A percentile compares a stretch with the other conserved stretches of the same genome.
Evolutionary conservation across 2,113 vertebrate genomes (phyloP).

Genomic region (Australoheros scitulus): DNA sequence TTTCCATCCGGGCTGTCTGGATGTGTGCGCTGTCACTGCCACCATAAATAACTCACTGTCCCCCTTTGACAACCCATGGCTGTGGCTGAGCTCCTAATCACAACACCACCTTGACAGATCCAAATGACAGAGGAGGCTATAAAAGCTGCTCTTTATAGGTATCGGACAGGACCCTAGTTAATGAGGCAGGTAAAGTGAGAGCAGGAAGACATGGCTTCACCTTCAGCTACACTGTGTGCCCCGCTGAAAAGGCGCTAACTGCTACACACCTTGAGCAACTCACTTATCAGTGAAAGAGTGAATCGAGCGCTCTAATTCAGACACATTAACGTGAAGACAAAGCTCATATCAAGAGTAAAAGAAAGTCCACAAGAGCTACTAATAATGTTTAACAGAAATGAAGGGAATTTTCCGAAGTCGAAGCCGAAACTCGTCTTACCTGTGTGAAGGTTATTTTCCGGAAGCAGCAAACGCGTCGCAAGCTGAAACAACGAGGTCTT

Average conservation of each 20-base stretch:
- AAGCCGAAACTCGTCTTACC: slow-evolving; percentile 80
- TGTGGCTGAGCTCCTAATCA: slow-evolving; percentile 52
- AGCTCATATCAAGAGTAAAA: accelerated
- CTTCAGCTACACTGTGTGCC: slow-evolving; percentile 18
- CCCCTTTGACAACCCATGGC: slow-evolving; percentile 45
- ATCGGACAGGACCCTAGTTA: not conserved
- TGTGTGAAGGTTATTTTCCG: slow-evolving; percentile 72
- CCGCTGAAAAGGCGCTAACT: not conserved
- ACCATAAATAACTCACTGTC: slow-evolving; percentile 79
- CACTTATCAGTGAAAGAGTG: slow-evolving; percentile 6
- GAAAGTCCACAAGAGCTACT: not conserved
- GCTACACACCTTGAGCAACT: slow-evolving; percentile 56
- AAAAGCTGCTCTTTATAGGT: slow-evolving; percentile 23
- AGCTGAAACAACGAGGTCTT: slow-evolving; percentile 62
- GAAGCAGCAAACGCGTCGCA: slow-evolving; percentile 71
- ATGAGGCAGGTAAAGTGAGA: not conserved
- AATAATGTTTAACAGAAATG: accelerated
- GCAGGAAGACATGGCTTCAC: slow-evolving; percentile 31
- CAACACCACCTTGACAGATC: slow-evolving; percentile 40
- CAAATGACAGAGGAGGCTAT: slow-evolving; percentile 44
- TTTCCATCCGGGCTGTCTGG: not conserved
- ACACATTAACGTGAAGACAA: not conserved
- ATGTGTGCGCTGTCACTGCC: slow-evolving; percentile 36
- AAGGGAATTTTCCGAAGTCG: not conserved
- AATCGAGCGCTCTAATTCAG: not conserved